A percentile compares a stretch with the other conserved stretches of the same genome.
These are phyloP conservation scores for Drosophila sp. DNA, from an alignment of 1,140 invertebrate species.

Conservation along the genomic window DNA sequence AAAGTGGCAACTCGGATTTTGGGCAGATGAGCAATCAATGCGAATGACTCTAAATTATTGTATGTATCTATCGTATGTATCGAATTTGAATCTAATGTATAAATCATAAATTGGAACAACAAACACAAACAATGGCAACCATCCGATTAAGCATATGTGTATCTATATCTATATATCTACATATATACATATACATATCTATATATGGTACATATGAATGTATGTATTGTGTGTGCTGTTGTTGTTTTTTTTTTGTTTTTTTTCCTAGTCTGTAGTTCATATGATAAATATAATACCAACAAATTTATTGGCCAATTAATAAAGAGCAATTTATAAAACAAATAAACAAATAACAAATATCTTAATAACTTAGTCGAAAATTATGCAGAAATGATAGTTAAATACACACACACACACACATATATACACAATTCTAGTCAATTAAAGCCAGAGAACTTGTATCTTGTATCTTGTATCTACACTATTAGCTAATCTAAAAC, in stretches of 20 bases:
- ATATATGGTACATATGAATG: constrained; percentile 19
- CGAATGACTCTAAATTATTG: constrained; percentile 45
- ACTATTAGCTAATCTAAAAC: constrained; percentile 64
- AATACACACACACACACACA: constrained; percentile 30
- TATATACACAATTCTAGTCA: constrained; percentile 62
- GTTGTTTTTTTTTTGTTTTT: constrained; percentile 52
- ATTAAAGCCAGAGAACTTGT: constrained; percentile 71
- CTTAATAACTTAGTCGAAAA: constrained; percentile 67
- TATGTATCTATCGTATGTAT: constrained; percentile 54
- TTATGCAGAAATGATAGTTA: constrained; percentile 41
- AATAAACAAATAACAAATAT: constrained; percentile 44
- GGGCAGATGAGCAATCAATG: constrained; percentile 31
- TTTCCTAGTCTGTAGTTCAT: constrained; percentile 69
- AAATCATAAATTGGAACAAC: constrained; percentile 65
- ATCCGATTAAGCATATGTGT: constrained; percentile 66
- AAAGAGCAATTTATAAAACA: constrained; percentile 73
- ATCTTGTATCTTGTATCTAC: constrained; percentile 56
- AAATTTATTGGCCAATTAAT: constrained; percentile 79
- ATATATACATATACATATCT: constrained; percentile 25
- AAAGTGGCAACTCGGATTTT: not conserved
- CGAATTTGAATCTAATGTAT: constrained; percentile 64
- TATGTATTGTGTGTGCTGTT: constrained; percentile 1
- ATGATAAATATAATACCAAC: constrained; percentile 56
- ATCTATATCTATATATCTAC: constrained; percentile 15
- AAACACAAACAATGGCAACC: constrained; percentile 37